These are phyloP conservation scores for Pungitius pungitius DNA, from an alignment of 2,113 vertebrate species.

Conservation along the genomic window DNA sequence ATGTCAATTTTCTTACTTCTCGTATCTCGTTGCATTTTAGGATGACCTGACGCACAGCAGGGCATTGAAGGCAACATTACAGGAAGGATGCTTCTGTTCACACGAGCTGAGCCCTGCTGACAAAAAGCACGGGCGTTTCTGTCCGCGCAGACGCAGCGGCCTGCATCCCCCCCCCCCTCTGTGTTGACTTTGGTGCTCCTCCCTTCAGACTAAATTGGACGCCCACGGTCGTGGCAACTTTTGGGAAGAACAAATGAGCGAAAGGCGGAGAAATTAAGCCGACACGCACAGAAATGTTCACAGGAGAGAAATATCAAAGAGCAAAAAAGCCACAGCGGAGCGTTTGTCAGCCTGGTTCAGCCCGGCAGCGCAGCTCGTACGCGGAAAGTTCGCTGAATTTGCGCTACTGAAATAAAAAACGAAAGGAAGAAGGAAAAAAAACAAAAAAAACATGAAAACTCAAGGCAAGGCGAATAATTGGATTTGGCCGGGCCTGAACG, in stretches of 20 bases:
- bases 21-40: not conserved
- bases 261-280: conserved; percentile 43
- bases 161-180: conserved; percentile 36
- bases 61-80: conserved; percentile 28
- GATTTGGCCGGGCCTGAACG: conserved; percentile 68
- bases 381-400: conserved; percentile 51
- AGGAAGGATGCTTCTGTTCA: conserved; percentile 30
- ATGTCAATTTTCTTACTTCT: not conserved
- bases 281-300: conserved; percentile 43
- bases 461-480: conserved; percentile 71
- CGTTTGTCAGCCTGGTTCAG: conserved; percentile 57
- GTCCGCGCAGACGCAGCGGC: conserved; percentile 25
- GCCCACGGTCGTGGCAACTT: conserved; percentile 40
- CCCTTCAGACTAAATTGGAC: conserved; percentile 54
- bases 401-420: conserved; percentile 62
- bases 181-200: conserved; percentile 65
- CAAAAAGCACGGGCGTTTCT: conserved; percentile 33
- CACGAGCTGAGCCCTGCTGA: conserved; percentile 28
- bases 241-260: conserved; percentile 34
- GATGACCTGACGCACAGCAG: conserved; percentile 21
- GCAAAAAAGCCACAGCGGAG: conserved; percentile 40
- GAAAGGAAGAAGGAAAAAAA: conserved; percentile 30
- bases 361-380: conserved; percentile 35
- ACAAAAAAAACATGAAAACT: conserved; percentile 17
- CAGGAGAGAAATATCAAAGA: conserved; percentile 30